phyloP scores from a whole-genome alignment of 2,797 vertebrate genomes.

The Pygocentrus nattereri region DNA sequence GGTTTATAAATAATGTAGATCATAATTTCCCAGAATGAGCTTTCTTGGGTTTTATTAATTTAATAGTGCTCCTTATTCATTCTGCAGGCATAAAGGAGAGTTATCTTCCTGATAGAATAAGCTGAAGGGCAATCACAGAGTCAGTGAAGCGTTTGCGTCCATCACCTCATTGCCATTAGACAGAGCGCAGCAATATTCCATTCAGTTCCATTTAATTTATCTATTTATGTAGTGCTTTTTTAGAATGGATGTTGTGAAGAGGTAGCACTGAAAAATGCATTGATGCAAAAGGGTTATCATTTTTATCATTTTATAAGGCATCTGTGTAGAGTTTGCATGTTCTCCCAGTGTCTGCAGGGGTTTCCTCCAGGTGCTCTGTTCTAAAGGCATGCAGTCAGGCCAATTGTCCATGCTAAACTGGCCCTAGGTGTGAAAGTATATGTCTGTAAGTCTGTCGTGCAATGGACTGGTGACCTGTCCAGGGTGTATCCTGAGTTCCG shows the following conservation, averaged over 20 bases:
- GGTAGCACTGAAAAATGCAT: neutral
- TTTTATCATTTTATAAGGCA: too few relatives aligned
- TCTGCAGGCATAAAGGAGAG: neutral
- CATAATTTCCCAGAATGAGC: slow-evolving; percentile 13
- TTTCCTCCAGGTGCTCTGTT: too few relatives aligned
- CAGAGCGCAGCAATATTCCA: neutral
- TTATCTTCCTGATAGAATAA: slow-evolving; percentile 5
- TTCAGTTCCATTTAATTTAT: neutral
- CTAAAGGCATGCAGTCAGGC: too few relatives aligned
- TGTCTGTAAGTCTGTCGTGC: too few relatives aligned
- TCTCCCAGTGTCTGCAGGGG: too few relatives aligned
- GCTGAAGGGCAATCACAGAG: slow-evolving; percentile 35
- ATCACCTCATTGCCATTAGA: slow-evolving; percentile 27
- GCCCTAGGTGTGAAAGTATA: too few relatives aligned
- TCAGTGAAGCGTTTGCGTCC: slow-evolving; percentile 22
- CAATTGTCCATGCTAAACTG: too few relatives aligned
- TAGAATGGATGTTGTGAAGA: neutral
- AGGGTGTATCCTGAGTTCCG: too few relatives aligned
- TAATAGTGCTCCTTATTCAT: slow-evolving; percentile 8
- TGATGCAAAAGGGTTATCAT: neutral
- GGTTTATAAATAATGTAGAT: slow-evolving; percentile 30
- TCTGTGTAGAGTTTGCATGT: too few relatives aligned
- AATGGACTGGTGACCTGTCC: too few relatives aligned
- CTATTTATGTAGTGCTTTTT: neutral
- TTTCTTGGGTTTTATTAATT: slow-evolving; percentile 23